These are phyloP conservation scores for Craseonycteris thonglongyai DNA, from an alignment of 2,113 vertebrate species.

Conservation along the genomic window DNA sequence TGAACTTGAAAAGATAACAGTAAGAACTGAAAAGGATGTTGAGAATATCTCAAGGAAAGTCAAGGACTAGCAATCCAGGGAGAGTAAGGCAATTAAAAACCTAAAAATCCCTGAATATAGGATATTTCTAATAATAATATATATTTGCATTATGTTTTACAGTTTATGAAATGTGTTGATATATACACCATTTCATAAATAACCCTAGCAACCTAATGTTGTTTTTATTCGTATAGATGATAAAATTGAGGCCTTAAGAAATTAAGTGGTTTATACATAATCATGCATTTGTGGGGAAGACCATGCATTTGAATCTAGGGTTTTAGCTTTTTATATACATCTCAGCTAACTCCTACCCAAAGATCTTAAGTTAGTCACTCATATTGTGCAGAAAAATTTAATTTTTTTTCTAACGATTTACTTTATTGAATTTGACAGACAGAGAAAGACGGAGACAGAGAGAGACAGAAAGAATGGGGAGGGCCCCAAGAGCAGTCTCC, in stretches of 20 bases:
- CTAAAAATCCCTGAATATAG: too few relatives aligned
- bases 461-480: too few relatives aligned
- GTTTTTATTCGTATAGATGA: not conserved
- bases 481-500: too few relatives aligned
- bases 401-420: not conserved
- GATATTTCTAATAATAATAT: not conserved
- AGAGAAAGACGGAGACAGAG: too few relatives aligned
- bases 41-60: not conserved
- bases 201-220: not conserved
- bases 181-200: not conserved
- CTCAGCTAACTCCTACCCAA: not conserved
- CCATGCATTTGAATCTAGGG: not conserved
- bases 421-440: not conserved
- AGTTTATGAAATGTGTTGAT: not conserved
- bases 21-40: not conserved
- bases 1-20: slow-evolving; percentile 31
- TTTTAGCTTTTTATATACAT: not conserved
- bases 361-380: not conserved
- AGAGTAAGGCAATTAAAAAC: not conserved
- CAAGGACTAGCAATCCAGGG: not conserved
- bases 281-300: not conserved
- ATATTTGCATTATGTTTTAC: not conserved
- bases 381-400: not conserved
- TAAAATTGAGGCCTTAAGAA: not conserved
- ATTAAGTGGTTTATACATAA: not conserved